These are phyloP conservation scores for Ceraclea dissimilis DNA, from an alignment of 2,888 invertebrate genomes.

Conservation along the genomic window DNA sequence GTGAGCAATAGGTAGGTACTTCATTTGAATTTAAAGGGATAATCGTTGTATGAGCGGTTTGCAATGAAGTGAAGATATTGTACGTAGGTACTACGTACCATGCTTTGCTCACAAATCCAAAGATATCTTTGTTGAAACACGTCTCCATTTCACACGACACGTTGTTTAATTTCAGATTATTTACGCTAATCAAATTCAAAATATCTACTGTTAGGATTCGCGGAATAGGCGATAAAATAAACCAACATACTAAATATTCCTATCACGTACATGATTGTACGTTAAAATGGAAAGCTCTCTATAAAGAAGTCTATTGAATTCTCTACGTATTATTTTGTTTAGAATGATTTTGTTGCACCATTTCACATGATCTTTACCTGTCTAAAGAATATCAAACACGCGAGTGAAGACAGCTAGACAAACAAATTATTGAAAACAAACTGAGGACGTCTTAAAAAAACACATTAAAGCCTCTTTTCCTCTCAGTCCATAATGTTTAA, in stretches of 20 bases:
- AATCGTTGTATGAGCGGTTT: too few relatives aligned
- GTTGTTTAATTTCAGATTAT: background rate
- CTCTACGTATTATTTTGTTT: background rate
- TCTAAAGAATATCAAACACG: constrained; percentile 4
- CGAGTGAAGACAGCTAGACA: constrained; percentile 3
- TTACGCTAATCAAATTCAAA: constrained; percentile 9
- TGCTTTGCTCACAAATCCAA: too few relatives aligned
- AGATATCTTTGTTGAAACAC: background rate
- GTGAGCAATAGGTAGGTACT: background rate
- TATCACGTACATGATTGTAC: constrained; percentile 11
- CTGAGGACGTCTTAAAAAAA: constrained; percentile 17
- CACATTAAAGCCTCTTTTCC: constrained; percentile 19
- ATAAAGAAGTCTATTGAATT: background rate
- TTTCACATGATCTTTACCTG: too few relatives aligned
- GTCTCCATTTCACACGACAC: background rate
- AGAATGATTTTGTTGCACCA: too few relatives aligned
- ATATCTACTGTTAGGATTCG: constrained; percentile 14
- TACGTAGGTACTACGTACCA: too few relatives aligned
- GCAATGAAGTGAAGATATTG: too few relatives aligned
- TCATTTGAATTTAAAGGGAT: constrained; percentile 3
- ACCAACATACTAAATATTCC: constrained; percentile 2
- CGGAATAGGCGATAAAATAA: constrained; percentile 10
- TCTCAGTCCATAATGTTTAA: constrained; percentile 8
- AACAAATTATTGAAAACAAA: constrained; percentile 20
- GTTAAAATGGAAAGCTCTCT: constrained; percentile 22